Conservation (phyloP, 2,113 vertebrate species). For the Hypomesus transpacificus region DNA sequence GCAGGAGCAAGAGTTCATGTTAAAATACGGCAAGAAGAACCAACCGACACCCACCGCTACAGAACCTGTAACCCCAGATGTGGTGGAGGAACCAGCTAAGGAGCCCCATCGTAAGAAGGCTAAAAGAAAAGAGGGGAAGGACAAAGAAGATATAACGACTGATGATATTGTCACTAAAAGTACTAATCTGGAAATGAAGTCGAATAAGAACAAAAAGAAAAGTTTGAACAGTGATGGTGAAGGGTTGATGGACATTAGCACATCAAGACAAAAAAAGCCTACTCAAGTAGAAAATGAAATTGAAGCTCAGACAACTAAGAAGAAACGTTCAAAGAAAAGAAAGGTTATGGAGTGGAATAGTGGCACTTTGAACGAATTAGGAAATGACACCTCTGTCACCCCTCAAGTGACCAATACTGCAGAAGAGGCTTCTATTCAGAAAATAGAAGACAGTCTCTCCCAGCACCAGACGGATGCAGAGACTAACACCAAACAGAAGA, state of each 20-base stretch:
- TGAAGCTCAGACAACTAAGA: slow-evolving; percentile 24
- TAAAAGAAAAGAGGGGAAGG: neutral
- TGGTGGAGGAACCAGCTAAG: slow-evolving; percentile 23
- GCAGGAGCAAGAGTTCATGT: slow-evolving; percentile 89
- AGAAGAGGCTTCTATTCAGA: slow-evolving; percentile 13
- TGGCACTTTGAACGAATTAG: neutral
- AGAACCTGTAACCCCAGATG: neutral
- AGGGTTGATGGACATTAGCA: neutral
- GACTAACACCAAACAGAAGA: slow-evolving; percentile 13
- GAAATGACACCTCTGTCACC: neutral
- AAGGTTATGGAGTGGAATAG: neutral
- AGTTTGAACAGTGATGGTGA: slow-evolving; percentile 5
- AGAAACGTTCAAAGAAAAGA: slow-evolving; percentile 46
- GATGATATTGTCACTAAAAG: neutral
- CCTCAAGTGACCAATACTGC: slow-evolving; percentile 2
- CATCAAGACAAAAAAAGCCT: neutral
- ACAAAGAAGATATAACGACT: too few species aligned
- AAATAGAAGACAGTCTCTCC: neutral
- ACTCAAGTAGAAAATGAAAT: slow-evolving; percentile 1
- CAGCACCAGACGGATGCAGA: slow-evolving; percentile 24
- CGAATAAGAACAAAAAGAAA: slow-evolving; percentile 46
- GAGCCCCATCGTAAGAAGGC: neutral
- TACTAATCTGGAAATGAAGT: neutral
- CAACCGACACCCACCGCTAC: slow-evolving; percentile 2
- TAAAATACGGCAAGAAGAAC: slow-evolving; percentile 63